Evolutionary conservation across 1,140 invertebrate species (phyloP), one percentile per base, ranked within the genome.

Genomic region (Metopolophium dirhodum): DNA sequence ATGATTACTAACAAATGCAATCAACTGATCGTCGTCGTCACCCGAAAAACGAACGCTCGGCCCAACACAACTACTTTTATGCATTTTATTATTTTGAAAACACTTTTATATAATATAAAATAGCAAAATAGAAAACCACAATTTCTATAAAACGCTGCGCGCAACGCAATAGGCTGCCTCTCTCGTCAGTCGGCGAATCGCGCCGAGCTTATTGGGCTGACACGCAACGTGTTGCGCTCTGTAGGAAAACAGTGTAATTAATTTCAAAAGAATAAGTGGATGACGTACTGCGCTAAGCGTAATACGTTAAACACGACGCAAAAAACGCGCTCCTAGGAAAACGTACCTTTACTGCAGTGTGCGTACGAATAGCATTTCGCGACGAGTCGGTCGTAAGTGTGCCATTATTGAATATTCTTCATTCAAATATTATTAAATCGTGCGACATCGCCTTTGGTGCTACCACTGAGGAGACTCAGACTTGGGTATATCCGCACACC

Each of bases 231-330:
- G 61, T n/a, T 68, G 30, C 61, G 61, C 61, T 68, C 11, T 68
- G 61, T 68, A 68, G 61, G 61, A 47, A 49, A 87, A 49, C 85
- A 87, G 85, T 87, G 45, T 87, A 14, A 87, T 87, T 87, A 87
- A 87, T 87, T 87, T 87, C n/a, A 88, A 88, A 88, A 51, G 86
- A 88, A 88, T 51, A 88, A 88, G 86, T 88, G 47, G 47, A 88
- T 88, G 86, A 35, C 86, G 86, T 88, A 88, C 47, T 88, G 86
- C 86, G 86, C 86, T 88, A 51, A 88, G 47, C 86, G 86, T 88
- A 88, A 87, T 87, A 87, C 85, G 85, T 87, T 7, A 51, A 51
- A 51, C n/a, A 88, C 86, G 86, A 88, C 86, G 86, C 47, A 88
- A 88, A 88, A 87, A 88, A 88, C 86, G 86, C 45, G 85, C 45